Base-by-base conservation (phyloP, 2,113 vertebrate species). In the Osmerus mordax region DNA sequence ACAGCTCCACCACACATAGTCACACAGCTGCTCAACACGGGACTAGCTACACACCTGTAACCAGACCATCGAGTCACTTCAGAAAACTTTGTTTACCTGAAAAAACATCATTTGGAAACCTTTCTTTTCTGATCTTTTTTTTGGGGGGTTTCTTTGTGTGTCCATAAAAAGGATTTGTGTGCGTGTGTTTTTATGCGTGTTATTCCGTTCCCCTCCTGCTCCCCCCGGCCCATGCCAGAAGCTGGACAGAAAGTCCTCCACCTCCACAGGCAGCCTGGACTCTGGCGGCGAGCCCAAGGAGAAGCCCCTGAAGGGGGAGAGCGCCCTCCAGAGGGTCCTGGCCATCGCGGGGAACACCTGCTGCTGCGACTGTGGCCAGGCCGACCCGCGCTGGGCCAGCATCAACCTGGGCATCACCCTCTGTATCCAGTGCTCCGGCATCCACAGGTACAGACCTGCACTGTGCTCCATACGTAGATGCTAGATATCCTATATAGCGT, bases 371-470 rank as follows among this genome's bases (percentile, higher is more conserved):
- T 99, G 97, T 70, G 95, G 96, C 0, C 90, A 94, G 84, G 90
- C 95, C 0, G 96, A 98, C 74, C 96, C 97, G 0, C 93, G 95
- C 69, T 99, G 97, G 97, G 97, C 97, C 89, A 97, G 96, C 87
- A 99, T 99, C 91, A 99, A 99, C 88, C 89, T 99, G 60, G 97
- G 97, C 75, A 98, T 98, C 86, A 96, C 96, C 0, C 88, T 99
- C 72, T 98, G 97, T 70, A 99, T 99, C 3, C 96, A 98, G 85
- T 99, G 97, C 85, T 99, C 97, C 1, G 97, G 97, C 23, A 99
- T 99, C 78, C 97, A 98, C 90, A 95, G 97, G 97, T 99, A 80
- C 18, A 47, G 4, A 12, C n/a, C 12, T 9, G 12, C 69, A 3
- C 72, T 65, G 6, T n/a, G 16, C 11, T 23, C 21, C 29, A 1